Evolutionary conservation across 1,140 invertebrate genomes (phyloP).

Genomic region (Meloidogyne chitwoodi): DNA sequence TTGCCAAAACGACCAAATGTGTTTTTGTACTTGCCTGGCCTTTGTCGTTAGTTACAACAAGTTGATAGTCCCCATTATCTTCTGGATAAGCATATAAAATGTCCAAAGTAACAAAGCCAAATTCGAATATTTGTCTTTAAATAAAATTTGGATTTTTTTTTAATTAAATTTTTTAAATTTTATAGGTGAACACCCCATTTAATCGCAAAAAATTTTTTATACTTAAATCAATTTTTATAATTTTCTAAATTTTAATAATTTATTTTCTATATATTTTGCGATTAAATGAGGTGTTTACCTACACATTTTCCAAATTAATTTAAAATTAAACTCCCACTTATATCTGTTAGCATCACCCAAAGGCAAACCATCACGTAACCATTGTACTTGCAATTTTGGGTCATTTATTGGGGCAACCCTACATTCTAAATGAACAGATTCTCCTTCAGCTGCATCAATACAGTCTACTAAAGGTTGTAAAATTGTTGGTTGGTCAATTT

Average conservation of each 20-base stretch:
- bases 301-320: too few species aligned
- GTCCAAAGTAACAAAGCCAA: constrained; percentile 57
- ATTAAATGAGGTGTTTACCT: too few species aligned
- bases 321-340: too few species aligned
- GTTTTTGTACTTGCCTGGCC: constrained; percentile 50
- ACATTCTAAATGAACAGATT: constrained; percentile 89
- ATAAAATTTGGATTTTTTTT: not conserved
- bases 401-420: constrained; percentile 91
- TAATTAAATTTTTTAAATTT: not conserved
- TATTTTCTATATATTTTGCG: too few species aligned
- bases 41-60: constrained; percentile 53
- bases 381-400: constrained; percentile 86
- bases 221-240: too few species aligned
- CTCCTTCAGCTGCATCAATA: constrained; percentile 79
- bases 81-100: constrained; percentile 56
- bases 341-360: constrained; percentile 50
- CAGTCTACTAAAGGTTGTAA: constrained; percentile 70
- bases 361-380: constrained; percentile 73
- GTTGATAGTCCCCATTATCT: constrained; percentile 56
- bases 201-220: too few species aligned
- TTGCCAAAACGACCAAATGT: constrained; percentile 40
- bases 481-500: constrained; percentile 47
- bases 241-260: too few species aligned
- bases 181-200: too few species aligned
- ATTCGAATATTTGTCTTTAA: constrained; percentile 50